phyloP scores from a whole-genome alignment of 2,888 invertebrate species.

The Pollenia amentaria region DNA sequence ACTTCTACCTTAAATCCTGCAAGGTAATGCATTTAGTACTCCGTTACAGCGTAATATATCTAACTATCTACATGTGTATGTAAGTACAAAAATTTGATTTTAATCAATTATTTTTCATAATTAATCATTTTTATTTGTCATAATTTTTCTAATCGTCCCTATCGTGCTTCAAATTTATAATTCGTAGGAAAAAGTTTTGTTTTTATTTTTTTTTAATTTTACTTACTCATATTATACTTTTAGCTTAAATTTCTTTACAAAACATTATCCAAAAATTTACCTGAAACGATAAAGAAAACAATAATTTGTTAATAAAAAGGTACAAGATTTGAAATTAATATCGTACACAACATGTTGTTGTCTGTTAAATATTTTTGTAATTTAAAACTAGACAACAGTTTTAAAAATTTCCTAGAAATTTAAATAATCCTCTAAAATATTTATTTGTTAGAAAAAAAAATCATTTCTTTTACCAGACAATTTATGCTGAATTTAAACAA shows the following conservation, averaged over 20 bases:
- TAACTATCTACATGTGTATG: too few species aligned
- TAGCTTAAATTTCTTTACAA: constrained; percentile 1
- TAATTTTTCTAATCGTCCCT: too few species aligned
- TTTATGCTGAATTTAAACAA: not conserved
- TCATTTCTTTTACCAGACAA: constrained; percentile 18
- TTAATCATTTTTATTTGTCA: too few species aligned
- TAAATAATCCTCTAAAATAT: constrained; percentile 30
- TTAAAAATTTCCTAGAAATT: constrained; percentile 28
- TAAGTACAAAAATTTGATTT: too few species aligned
- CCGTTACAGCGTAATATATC: too few species aligned
- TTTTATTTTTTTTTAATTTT: not conserved
- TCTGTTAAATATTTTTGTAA: not conserved
- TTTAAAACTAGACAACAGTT: constrained; percentile 6
- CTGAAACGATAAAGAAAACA: constrained; percentile 52
- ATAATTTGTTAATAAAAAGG: not conserved
- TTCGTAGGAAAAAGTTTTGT: too few species aligned
- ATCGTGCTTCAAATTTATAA: too few species aligned
- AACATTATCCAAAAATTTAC: constrained; percentile 49
- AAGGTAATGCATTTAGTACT: too few species aligned
- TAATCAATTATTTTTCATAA: too few species aligned
- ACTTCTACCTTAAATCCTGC: too few species aligned
- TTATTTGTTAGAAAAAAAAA: constrained; percentile 34
- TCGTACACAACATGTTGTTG: constrained; percentile 42
- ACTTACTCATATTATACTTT: constrained; percentile 11
- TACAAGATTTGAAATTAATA: constrained; percentile 55